A percentile compares a stretch with the other conserved stretches of the same genome.
These are phyloP conservation scores for Coelopa frigida DNA, from an alignment of 1,140 invertebrate genomes.

Conservation along the genomic window DNA sequence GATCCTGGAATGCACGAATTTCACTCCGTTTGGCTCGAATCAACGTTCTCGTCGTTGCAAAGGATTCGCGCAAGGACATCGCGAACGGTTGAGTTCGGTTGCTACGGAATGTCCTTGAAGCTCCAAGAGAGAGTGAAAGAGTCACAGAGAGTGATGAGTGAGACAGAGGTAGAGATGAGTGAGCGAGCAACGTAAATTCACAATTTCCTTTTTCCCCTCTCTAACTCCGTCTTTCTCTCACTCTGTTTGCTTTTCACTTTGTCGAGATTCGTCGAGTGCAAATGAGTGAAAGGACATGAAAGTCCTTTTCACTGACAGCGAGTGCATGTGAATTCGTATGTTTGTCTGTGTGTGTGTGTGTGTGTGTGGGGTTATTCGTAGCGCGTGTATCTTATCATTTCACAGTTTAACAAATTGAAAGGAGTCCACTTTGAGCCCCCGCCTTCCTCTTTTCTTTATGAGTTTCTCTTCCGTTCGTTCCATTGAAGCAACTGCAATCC, in stretches of 20 bases:
- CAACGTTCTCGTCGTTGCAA: no score
- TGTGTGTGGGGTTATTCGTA: background rate
- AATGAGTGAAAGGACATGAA: background rate
- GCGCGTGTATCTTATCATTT: background rate
- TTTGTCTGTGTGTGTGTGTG: background rate
- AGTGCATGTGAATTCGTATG: background rate
- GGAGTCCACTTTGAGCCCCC: no score
- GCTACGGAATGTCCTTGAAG: no score
- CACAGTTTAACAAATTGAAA: no score
- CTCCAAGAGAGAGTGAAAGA: no score
- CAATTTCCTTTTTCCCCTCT: background rate
- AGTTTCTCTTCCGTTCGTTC: background rate
- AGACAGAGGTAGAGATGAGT: background rate
- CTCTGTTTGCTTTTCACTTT: no score
- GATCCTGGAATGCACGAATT: no score
- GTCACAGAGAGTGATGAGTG: background rate
- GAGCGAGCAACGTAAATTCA: background rate
- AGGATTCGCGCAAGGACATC: no score
- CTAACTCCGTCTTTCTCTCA: background rate
- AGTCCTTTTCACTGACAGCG: background rate
- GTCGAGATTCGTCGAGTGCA: background rate
- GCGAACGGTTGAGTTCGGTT: no score
- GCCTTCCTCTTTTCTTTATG: no score
- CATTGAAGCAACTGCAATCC: background rate
- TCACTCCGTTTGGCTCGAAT: no score